Evolutionary conservation across 2,113 vertebrate species (phyloP).

Genomic region (Ciconia maguari): DNA sequence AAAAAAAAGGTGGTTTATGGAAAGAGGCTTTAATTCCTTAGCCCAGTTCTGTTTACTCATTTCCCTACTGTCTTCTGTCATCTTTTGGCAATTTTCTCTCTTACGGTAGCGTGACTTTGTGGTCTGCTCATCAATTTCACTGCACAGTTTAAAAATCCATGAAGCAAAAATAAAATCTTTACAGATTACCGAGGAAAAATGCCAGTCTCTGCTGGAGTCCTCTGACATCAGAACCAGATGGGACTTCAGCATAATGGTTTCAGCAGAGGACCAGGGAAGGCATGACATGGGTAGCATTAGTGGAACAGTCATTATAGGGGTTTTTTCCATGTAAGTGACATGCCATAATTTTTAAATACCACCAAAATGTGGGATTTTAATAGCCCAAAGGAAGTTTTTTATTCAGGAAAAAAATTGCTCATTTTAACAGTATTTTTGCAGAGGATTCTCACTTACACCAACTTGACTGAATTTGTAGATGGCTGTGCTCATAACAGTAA

Average conservation of each 20-base stretch:
- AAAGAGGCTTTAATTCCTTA: neutral
- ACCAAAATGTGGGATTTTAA: neutral
- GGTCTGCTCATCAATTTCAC: conserved; percentile 1
- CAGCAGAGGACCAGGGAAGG: neutral
- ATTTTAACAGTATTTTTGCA: neutral
- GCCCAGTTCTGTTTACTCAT: neutral
- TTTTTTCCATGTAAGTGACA: neutral
- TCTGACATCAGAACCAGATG: conserved; percentile 7
- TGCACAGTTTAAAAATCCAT: conserved; percentile 6
- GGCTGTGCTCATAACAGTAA: neutral
- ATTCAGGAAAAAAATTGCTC: neutral
- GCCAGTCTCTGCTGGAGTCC: neutral
- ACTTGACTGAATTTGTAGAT: neutral
- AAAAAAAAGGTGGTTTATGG: neutral
- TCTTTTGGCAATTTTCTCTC: neutral
- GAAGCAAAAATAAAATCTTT: conserved; percentile 30
- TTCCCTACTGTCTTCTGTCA: neutral
- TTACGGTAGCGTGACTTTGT: neutral
- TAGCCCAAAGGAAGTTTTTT: neutral
- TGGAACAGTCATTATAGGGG: neutral
- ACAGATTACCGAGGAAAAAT: neutral
- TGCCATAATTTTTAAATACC: neutral
- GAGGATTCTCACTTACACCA: neutral
- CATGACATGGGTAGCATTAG: neutral
- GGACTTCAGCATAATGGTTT: neutral